Conservation (phyloP, 2,888 invertebrate species). For the Acrobasis suavella region DNA sequence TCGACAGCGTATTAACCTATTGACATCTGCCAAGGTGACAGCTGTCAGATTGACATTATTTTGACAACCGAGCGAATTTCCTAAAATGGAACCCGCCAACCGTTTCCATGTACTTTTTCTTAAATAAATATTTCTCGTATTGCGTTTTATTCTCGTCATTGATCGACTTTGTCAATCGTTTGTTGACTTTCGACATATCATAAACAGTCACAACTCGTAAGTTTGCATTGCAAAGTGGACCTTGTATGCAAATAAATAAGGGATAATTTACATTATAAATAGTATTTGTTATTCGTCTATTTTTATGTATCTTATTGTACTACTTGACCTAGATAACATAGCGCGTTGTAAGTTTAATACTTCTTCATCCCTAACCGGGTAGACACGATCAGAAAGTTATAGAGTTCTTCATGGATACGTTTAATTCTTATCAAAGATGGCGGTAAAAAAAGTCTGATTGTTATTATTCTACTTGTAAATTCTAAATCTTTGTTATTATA, state of each 20-base stretch:
- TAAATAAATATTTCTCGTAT: slow-evolving; percentile 11
- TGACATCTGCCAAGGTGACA: background rate
- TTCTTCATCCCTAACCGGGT: too few species aligned
- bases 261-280: background rate
- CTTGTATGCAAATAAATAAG: background rate
- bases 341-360: too few species aligned
- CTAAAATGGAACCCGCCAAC: background rate
- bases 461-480: too few species aligned
- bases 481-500: too few species aligned
- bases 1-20: background rate
- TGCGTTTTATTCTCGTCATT: background rate
- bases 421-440: too few species aligned
- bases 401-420: too few species aligned
- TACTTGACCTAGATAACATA: too few species aligned
- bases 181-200: background rate
- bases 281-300: too few species aligned
- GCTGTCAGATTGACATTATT: slow-evolving; percentile 16
- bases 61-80: slow-evolving; percentile 24
- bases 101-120: slow-evolving; percentile 2
- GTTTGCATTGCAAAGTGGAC: background rate
- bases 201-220: slow-evolving; percentile 9
- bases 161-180: background rate
- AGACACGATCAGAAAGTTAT: too few species aligned
- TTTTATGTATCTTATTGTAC: too few species aligned
- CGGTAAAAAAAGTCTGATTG: too few species aligned